Base-by-base conservation (phyloP, 2,888 invertebrate genomes). In the Branchipolynoe longqiensis region DNA sequence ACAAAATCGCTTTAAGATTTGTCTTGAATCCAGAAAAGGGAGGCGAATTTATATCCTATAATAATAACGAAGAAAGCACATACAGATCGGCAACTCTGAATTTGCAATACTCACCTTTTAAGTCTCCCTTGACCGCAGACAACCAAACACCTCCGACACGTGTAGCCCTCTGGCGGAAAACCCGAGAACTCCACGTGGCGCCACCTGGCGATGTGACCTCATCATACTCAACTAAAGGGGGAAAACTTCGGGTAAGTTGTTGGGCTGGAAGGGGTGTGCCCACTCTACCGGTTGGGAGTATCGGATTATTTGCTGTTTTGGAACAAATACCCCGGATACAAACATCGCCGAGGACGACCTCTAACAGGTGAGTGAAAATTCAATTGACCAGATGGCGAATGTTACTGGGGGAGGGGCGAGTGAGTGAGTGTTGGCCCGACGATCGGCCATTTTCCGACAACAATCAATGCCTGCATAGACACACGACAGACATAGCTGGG, bases 391-490 rank as follows among this genome's bases (percentile, higher is more conserved):
- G 14, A 36, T n/a, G 12, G 36, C 22, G 14, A 0, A 36, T 38
- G 22, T 36, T 33, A 69, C 12, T 12, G 69, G 36, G 14, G 69
- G 1, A 69, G 33, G 33, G 12, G 18, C 38, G 0, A 62, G 28
- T 62, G 12, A 3, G 33, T 36, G 38, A 69, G 69, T 25, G 58
- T 58, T 58, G 36, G 69, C 36, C 18, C 18, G 36, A 1, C 48
- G 78, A 41, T 78, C 78, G 48, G 78, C 78, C 78, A 78, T 78
- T 18, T 18, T 28, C 28, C 28, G n/a, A 14, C 78, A 38, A 48
- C 78, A 78, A 78, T 78, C 78, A 48, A 78, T 78, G 78, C 38
- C 69, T 69, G 78, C 48, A 78, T 78, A 78, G 78, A 48, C 28
- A 48, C n/a, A 78, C 78, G 48, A 78, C n/a, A n/a, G n/a, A n/a